Evolutionary conservation across 2,888 invertebrate species (phyloP), one percentile per base, ranked within the genome.

Genomic region (Caenorhabditis macrosperma): DNA sequence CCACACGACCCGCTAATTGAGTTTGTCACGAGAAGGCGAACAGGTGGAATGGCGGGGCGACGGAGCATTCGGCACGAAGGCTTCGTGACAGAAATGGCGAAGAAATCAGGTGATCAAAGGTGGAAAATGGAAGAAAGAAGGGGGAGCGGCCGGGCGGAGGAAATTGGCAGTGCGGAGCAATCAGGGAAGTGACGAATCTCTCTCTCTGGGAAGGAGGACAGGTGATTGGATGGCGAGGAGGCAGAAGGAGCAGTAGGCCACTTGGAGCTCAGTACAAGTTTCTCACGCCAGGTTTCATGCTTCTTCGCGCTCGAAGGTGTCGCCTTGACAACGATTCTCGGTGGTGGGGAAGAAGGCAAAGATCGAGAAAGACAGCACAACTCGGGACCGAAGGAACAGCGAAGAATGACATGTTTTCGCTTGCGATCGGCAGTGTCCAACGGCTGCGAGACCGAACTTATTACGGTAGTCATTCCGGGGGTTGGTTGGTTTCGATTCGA

Each of bases 21-120:
- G 50, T 69, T 69, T 69, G 41, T 69, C 59, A 69, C 59, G 68
- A 46, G 52, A 17, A 59, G 57, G n/a, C 30, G 68, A 69, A 69
- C 68, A 69, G 68, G 68, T 69, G 68, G 35, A 60, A 54, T 17
- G 9, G 17, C 2, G 44, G 3, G 20, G 4, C 3, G 44, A 44
- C 52, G 52, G 52, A 52, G 44, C 44, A 66, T 41, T 64, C 20
- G 26, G 52, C 7, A 63, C 15, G 46, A 20, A 44, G 22, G 33
- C 44, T 55, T 17, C 15, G 30, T 24, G 35, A 46, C n/a, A n/a
- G n/a, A n/a, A n/a, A n/a, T n/a, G 44, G 28, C 22, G 33, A 33
- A 35, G 26, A 50, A 61, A 61, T 10, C 44, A 44, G 20, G 44
- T 44, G 44, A 44, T 44, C 44, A 44, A 33, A 33, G 33, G 33